Evolutionary conservation across 30 jellyfish, hydroid and myxozoan genomes (phyloP).

Genomic region (Turritopsis dohrnii): DNA sequence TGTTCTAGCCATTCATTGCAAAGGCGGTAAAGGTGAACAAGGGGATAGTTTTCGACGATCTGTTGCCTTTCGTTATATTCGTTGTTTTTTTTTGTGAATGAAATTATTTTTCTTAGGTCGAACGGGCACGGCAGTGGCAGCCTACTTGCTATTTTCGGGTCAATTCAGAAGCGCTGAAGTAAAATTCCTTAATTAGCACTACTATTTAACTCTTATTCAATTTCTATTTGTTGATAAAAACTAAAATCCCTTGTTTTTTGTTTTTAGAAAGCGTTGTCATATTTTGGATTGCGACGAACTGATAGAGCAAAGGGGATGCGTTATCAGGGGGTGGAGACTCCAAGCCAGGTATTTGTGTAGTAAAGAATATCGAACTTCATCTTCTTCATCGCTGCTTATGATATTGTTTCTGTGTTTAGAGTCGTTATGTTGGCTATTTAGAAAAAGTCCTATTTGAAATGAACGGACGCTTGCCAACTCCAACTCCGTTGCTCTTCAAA

Average conservation of each 20-base stretch:
- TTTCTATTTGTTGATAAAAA: background rate
- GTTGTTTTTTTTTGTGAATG: background rate
- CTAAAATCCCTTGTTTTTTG: background rate
- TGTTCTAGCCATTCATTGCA: constrained; percentile 83
- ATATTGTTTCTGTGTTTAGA: constrained; percentile 23
- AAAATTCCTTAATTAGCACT: background rate
- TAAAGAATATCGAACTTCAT: background rate
- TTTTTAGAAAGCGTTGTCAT: constrained; percentile 77
- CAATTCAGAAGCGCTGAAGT: constrained; percentile 90
- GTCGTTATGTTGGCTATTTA: constrained; percentile 90
- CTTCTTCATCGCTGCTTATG: background rate
- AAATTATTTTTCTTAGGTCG: constrained; percentile 54
- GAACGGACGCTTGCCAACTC: constrained; percentile 70
- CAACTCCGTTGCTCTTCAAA: constrained; percentile 47
- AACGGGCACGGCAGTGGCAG: constrained; percentile 90
- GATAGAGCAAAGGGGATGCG: constrained; percentile 89
- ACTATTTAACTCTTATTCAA: background rate
- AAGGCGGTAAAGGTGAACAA: constrained; percentile 93
- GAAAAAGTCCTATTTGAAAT: constrained; percentile 58
- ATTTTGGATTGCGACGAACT: constrained; percentile 91
- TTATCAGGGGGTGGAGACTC: constrained; percentile 96
- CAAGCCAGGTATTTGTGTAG: constrained; percentile 71
- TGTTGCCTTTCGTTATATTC: too few species aligned
- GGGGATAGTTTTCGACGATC: too few species aligned
- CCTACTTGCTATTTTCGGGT: constrained; percentile 79